phyloP scores from a whole-genome alignment of 2,888 invertebrate species.

The Choristoneura rosaceana region DNA sequence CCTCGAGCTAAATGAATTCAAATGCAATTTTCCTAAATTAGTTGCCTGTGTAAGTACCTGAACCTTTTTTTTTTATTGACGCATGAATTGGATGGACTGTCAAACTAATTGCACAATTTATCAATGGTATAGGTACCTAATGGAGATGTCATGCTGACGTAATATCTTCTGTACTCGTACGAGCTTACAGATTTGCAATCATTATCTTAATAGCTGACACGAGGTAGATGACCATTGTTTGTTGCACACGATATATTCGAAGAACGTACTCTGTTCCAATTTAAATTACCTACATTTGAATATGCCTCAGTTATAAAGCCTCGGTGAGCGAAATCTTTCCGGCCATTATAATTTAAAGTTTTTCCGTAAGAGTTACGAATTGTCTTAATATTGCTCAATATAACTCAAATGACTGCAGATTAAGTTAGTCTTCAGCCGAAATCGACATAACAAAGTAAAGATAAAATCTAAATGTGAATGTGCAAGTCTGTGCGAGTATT shows the following conservation, averaged over 20 bases:
- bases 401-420: not conserved
- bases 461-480: conserved; percentile 8
- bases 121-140: no score
- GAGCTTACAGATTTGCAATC: not conserved
- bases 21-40: no score
- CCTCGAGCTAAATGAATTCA: no score
- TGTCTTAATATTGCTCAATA: conserved; percentile 1
- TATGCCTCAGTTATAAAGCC: not conserved
- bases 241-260: not conserved
- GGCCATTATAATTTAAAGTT: not conserved
- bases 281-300: conserved; percentile 3
- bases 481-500: not conserved
- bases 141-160: not conserved
- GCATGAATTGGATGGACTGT: not conserved
- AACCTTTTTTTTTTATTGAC: no score
- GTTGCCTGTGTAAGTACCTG: no score
- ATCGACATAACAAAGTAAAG: conserved; percentile 6
- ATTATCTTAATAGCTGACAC: not conserved
- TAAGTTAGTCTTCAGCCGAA: not conserved
- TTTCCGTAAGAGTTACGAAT: not conserved
- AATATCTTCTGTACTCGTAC: not conserved
- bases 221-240: not conserved
- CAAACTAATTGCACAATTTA: not conserved
- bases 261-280: not conserved
- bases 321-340: not conserved